Percentiles rank a stretch among this genome's conserved stretches.
Evolutionary conservation across 2,113 vertebrate genomes (phyloP).

Genomic region (Arizona elegans): DNA sequence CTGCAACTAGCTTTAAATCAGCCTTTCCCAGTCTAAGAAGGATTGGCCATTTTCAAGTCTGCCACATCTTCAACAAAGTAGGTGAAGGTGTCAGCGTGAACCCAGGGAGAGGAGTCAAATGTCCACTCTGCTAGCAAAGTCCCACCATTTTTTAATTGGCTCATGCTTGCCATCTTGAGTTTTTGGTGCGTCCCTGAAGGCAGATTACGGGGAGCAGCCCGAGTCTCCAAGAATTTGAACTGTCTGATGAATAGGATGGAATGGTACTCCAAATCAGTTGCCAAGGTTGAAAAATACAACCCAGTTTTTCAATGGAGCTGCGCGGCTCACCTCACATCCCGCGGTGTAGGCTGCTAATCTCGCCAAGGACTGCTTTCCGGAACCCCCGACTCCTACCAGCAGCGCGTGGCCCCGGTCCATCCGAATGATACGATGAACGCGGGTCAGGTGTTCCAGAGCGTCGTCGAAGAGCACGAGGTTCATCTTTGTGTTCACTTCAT

Average conservation of each 20-base stretch:
- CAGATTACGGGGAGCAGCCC: neutral
- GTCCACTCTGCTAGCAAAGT: neutral
- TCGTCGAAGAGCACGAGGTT: conserved; percentile 93
- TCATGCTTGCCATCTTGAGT: neutral
- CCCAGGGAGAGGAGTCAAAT: neutral
- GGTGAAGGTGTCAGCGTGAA: neutral
- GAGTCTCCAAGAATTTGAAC: neutral
- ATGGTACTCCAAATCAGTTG: neutral
- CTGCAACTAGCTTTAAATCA: neutral
- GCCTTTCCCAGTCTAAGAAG: neutral
- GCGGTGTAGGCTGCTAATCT: conserved; percentile 87
- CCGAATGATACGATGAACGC: conserved; percentile 84
- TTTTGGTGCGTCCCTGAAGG: neutral
- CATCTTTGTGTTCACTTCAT: conserved; percentile 82
- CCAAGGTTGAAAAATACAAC: neutral
- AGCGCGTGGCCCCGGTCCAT: conserved; percentile 87
- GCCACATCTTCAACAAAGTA: neutral
- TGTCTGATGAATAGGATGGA: neutral
- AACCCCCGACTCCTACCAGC: conserved; percentile 89
- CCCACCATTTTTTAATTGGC: neutral
- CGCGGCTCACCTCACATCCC: conserved; percentile 80
- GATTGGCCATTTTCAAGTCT: neutral
- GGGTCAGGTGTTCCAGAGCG: conserved; percentile 90
- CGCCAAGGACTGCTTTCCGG: conserved; percentile 90
- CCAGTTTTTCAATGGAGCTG: neutral